A percentile compares a stretch with the other conserved stretches of the same genome.
These are phyloP conservation scores for Harpagoxenus sublaevis DNA, from an alignment of 2,888 invertebrate species.

Conservation along the genomic window DNA sequence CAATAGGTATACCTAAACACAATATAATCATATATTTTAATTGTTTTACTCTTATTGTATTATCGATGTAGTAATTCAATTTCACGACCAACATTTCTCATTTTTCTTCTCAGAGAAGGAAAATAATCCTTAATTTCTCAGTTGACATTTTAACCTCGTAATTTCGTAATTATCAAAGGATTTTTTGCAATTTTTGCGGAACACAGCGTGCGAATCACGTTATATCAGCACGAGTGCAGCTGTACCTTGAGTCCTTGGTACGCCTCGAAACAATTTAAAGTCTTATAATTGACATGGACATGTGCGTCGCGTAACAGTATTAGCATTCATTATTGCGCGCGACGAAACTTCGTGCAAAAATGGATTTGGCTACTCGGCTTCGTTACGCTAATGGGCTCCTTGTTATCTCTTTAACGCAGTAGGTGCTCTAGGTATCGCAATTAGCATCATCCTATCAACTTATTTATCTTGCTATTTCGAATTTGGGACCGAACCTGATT, in stretches of 20 bases:
- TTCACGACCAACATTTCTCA: neutral
- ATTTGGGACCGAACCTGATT: slow-evolving; percentile 62
- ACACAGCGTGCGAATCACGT: slow-evolving; percentile 24
- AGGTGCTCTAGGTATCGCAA: slow-evolving; percentile 70
- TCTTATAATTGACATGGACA: slow-evolving; percentile 51
- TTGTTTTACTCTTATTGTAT: neutral
- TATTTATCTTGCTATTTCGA: slow-evolving; percentile 74
- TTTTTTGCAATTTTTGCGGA: neutral
- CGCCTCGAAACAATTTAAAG: slow-evolving; percentile 45
- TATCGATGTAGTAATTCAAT: neutral
- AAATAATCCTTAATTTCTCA: neutral
- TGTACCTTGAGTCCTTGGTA: slow-evolving; percentile 14
- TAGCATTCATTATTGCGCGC: slow-evolving; percentile 60
- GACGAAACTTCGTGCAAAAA: slow-evolving; percentile 60
- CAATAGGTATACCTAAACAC: no score
- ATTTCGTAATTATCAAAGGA: slow-evolving; percentile 30
- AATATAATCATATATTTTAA: neutral
- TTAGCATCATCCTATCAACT: slow-evolving; percentile 72
- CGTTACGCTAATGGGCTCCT: slow-evolving; percentile 69
- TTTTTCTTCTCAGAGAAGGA: neutral
- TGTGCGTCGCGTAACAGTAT: slow-evolving; percentile 51
- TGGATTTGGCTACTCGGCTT: slow-evolving; percentile 60
- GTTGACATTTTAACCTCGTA: slow-evolving; percentile 12
- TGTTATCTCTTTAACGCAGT: slow-evolving; percentile 70
- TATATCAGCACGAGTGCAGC: slow-evolving; percentile 23